Percentiles rank a stretch among this genome's conserved stretches.
Conservation (phyloP, 2,113 vertebrate genomes). For the Myiagra hebetior region DNA sequence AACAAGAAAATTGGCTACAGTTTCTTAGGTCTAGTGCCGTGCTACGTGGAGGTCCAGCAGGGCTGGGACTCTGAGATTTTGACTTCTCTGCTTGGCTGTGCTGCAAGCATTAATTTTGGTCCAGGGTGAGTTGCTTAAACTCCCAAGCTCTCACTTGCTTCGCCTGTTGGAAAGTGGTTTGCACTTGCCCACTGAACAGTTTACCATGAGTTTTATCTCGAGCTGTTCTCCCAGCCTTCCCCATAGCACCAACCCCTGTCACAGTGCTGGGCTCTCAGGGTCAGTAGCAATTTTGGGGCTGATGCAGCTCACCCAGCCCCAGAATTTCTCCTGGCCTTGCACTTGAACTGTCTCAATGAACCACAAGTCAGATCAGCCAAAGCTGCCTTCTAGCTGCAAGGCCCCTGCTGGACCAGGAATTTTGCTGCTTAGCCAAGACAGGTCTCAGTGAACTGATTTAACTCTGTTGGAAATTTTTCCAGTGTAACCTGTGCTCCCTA, state of each 20-base stretch:
- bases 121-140: not conserved
- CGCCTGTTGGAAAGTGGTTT: not conserved
- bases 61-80: not conserved
- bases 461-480: not conserved
- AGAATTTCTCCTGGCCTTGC: not conserved
- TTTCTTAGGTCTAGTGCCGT: not conserved
- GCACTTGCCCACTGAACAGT: not conserved
- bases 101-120: not conserved
- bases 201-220: not conserved
- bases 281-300: not conserved
- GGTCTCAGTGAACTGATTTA: not conserved
- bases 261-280: not conserved
- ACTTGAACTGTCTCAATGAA: not conserved
- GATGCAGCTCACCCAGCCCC: not conserved
- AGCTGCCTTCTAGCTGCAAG: not conserved
- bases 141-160: not conserved
- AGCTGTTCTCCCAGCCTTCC: not conserved
- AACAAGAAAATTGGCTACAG: not conserved
- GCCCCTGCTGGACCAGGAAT: not conserved
- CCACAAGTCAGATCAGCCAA: not conserved
- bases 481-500: not conserved
- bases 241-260: too few species aligned
- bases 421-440: not conserved
- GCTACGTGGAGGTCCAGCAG: not conserved
- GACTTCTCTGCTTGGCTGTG: not conserved